A percentile compares a stretch with the other conserved stretches of the same genome.
Conservation (phyloP, 2,888 invertebrate species). For the Vesta saturnalis region DNA sequence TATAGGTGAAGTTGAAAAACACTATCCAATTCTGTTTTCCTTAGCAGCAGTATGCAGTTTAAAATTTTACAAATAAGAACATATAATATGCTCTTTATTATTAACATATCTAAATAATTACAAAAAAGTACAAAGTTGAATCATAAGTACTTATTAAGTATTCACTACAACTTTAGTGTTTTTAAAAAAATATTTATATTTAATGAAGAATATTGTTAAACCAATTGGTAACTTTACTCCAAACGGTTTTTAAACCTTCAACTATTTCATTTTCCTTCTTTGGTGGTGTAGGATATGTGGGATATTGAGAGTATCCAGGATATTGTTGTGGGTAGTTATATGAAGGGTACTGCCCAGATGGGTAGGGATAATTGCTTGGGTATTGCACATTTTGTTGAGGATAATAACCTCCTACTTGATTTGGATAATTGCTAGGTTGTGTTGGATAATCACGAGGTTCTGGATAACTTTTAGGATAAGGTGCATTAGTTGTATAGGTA, state of each 20-base stretch:
- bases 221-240: not conserved
- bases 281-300: not conserved
- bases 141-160: not conserved
- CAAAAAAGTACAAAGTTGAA: too few relatives aligned
- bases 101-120: too few relatives aligned
- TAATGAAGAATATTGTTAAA: not conserved
- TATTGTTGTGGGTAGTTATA: not conserved
- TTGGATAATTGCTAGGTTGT: slow-evolving; percentile 13
- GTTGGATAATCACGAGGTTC: not conserved
- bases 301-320: not conserved
- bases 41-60: too few relatives aligned
- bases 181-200: not conserved
- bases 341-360: too few relatives aligned
- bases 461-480: not conserved
- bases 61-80: too few relatives aligned
- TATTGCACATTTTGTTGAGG: not conserved
- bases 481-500: too few relatives aligned
- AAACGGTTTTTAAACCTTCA: not conserved
- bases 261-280: not conserved
- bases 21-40: too few relatives aligned
- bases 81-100: too few relatives aligned
- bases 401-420: slow-evolving; percentile 7
- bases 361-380: not conserved
- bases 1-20: too few relatives aligned
- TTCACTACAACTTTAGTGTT: too few relatives aligned